Base-by-base conservation (phyloP, 2,888 invertebrate genomes). In the Synanthedon tipuliformis region DNA sequence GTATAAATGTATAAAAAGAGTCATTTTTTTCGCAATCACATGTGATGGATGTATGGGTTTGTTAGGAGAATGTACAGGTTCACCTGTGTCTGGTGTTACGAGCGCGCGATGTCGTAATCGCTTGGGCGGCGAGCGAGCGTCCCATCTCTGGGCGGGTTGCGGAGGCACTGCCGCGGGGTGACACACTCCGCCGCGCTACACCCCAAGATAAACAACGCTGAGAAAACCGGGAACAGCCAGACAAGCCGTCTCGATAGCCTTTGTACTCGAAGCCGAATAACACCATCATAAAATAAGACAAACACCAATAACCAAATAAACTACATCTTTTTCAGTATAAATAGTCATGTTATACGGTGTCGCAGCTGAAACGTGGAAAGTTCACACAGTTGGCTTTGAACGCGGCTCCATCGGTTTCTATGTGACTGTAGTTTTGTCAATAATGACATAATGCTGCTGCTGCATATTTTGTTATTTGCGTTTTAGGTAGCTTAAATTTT, bases 161-260 rank as follows among this genome's bases (percentile, higher is more conserved):
- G 68, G 70, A 72, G 78, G 73, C 73, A 80, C 79, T 79, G 80
- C 77, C 82, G 83, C 81, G 77, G 75, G 77, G 75, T 72, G 74
- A 66, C 69, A 66, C 69, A 71, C 71, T 41, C 53, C 57, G 51
- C 51, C 52, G 75, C 78, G 63, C 75, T 70, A 72, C 75, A 75
- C 81, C 78, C 80, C 67, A 70, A 76, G 81, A 85, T 85, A 86
- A 87, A 86, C 86, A 86, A 81, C 77, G 77, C 76, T 70, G 83
- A 82, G 80, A 78, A 77, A 79, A 79, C 80, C 75, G 78, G 80
- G 78, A 76, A 81, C 79, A 70, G 69, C 77, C 80, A 85, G 87
- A 87, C 87, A 86, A 81, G 81, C 84, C 84, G 87, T 87, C 87
- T 85, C 85, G 80, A 78, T 79, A 71, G 73, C 77, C 75, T 77